Base-by-base conservation (phyloP, 2,113 vertebrate species). In the rabbit (Oryctolagus cuniculus) region DNA sequence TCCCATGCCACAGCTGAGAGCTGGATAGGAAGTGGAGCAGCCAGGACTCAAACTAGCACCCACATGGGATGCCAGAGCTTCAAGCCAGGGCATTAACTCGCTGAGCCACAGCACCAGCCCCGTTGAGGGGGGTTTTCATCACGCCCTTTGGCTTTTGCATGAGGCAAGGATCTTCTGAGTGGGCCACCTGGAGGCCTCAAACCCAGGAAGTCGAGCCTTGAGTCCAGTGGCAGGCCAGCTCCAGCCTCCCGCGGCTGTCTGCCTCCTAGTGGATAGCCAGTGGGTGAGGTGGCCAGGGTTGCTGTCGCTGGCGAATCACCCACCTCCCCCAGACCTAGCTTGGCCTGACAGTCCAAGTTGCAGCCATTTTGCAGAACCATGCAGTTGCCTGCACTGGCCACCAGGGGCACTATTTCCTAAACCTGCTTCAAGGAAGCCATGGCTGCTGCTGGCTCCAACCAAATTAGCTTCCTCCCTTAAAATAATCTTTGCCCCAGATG, bases 141-240 rank as follows among this genome's bases (percentile, higher is more conserved):
- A 92, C 87, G 79, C 73, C 67, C 58, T 86, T 96, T 11, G 95
- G 97, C 22, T 96, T 87, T 31, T 98, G 93, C 63, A 95, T 81
- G 87, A 97, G 96, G 94, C 97, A 97, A 24, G 97, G 97, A 38
- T 73, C 82, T 97, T 98, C 98, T 94, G 96, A 97, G 79, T 58
- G 86, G 22, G 97, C 98, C 2, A 97, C 98, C 27, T 93, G 75
- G n/a, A 98, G 96, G 95, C 97, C 98, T 97, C 93, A 98, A 86
- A 21, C 98, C 98, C 0, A 36, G 95, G 96, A 98, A 98, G 92
- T 98, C 94, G 0, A 98, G 7, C 98, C 98, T 63, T 94, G 87
- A 5, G 98, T 97, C 15, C 74, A 74, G 36, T 96, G 97, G 21
- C 69, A 55, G 85, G 82, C 70, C 89, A 97, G 77, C 88, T 98